Base-by-base conservation (phyloP, 1,140 invertebrate genomes). In the Bombus superbus region DNA sequence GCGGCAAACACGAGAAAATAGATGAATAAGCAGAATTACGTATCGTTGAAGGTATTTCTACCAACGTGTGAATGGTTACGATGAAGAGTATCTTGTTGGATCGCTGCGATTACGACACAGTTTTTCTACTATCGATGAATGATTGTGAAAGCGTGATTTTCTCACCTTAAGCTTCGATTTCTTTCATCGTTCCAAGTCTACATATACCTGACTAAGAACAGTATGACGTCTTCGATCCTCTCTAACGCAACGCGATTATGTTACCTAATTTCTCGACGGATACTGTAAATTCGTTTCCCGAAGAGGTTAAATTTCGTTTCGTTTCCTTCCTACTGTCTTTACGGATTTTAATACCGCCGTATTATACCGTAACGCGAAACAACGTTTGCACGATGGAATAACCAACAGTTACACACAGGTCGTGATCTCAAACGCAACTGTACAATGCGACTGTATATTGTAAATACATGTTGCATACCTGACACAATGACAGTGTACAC, bases 31-130 rank as follows among this genome's bases (percentile, higher is more conserved):
- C 13, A 15, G 62, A 32, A 32, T 64, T 64, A 64, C 62, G 62
- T 64, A 64, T 64, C n/a, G n/a, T 64, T 15, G n/a, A 64, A 32
- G n/a, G 59, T 62, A 62, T 62, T 66, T 82, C 62, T 78, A 40
- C 22, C 22, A 32, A 42, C 10, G 28, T 35, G 25, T 40, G 40
- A 62, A 28, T n/a, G 11, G 32, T 68, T 32, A 64, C 42, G 62
- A 38, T 38, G 66, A 69, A 44, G 15, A 80, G 64, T 53, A 68
- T 78, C 44, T 64, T 44, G 64, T 40, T 42, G 25, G 35, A 69
- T 80, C 53, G 42, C 35, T 22, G 47, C 28, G 77, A 80, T 69
- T 44, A 32, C 32, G 42, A 68, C 32, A 66, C 5, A 4, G 68
- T 53, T 44, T 69, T 69, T 69, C 25, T 35, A n/a, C 62, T 47